Evolutionary conservation across 2,888 invertebrate species (phyloP).

Genomic region (Yponomeuta plumbellus): DNA sequence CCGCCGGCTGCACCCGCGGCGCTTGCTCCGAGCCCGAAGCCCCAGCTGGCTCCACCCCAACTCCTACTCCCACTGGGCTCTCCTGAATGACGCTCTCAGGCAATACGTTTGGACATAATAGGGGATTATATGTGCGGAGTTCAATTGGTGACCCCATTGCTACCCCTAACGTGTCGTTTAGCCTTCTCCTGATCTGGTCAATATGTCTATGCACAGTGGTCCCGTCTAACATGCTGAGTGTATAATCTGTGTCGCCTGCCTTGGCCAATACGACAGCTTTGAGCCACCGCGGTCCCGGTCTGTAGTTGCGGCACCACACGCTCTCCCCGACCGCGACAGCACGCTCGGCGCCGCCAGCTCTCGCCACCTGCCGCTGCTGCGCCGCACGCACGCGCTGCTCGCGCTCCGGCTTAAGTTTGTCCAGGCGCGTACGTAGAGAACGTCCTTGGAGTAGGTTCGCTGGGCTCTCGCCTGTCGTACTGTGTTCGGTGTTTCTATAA

Average conservation of each 20-base stretch:
- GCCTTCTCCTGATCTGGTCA: no score
- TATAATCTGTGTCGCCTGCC: background rate
- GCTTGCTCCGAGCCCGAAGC: no score
- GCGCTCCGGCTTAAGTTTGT: background rate
- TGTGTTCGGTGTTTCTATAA: conserved; percentile 7
- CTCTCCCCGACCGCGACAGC: background rate
- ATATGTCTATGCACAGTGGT: no score
- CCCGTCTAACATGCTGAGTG: background rate
- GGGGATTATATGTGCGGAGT: no score
- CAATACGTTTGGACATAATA: no score
- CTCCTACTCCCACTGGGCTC: no score
- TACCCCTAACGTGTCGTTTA: no score
- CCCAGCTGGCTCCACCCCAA: no score
- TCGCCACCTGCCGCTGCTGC: background rate
- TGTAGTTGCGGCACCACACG: conserved; percentile 4
- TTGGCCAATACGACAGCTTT: background rate
- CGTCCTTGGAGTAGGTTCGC: background rate
- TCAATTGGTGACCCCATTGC: no score
- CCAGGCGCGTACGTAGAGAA: conserved; percentile 1
- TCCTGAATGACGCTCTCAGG: no score
- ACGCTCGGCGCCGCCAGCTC: background rate
- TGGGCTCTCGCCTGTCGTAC: background rate
- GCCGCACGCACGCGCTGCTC: conserved; percentile 4
- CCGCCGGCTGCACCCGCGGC: no score
- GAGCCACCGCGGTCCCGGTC: background rate